Conservation (phyloP, 2,113 vertebrate genomes). For the Oncorhynchus keta region DNA sequence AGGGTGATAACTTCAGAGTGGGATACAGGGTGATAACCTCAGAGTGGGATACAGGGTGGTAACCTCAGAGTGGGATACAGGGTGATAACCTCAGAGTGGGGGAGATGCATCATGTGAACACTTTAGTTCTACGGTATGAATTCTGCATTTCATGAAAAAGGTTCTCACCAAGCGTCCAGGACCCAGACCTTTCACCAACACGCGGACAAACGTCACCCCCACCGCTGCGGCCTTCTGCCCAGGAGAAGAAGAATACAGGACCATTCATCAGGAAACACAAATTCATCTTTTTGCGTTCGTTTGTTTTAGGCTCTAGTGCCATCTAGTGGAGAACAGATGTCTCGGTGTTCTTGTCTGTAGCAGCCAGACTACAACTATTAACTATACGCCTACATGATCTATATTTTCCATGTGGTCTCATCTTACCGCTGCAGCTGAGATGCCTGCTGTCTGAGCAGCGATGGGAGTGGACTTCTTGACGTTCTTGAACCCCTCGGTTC, state of each 20-base stretch:
- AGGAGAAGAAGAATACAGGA: conserved; percentile 26
- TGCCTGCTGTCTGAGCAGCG: conserved; percentile 87
- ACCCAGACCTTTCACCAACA: conserved; percentile 91
- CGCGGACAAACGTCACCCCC: conserved; percentile 83
- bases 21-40: no score
- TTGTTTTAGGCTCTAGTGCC: not conserved
- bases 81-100: no score
- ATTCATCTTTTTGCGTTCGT: no score
- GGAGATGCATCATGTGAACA: no score
- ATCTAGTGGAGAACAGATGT: not conserved
- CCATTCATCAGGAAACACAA: not conserved
- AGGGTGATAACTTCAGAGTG: no score
- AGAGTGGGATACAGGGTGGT: no score
- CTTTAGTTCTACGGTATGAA: no score
- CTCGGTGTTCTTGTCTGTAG: not conserved
- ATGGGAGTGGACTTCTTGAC: conserved; percentile 86
- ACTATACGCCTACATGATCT: no score
- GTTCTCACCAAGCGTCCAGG: conserved; percentile 86
- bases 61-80: no score
- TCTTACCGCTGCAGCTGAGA: conserved; percentile 84
- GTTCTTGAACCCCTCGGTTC: conserved; percentile 91
- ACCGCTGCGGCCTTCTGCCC: conserved; percentile 84
- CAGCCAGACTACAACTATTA: no score
- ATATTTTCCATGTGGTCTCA: not conserved
- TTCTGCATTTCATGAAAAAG: no score